Evolutionary conservation across 1,140 invertebrate species (phyloP).

Genomic region (Chlorops oryzae): DNA sequence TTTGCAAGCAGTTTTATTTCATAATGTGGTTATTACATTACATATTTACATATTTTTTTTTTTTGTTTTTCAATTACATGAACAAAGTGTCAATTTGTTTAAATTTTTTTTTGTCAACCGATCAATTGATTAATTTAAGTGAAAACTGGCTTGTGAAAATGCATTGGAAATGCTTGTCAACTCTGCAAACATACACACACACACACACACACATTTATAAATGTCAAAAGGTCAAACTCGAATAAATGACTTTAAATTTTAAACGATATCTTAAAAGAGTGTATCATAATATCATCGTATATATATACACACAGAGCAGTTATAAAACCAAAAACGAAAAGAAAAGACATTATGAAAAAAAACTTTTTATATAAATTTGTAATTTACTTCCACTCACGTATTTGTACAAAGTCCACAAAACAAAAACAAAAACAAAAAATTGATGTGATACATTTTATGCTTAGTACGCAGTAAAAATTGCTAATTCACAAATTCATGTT

Average conservation of each 20-base stretch:
- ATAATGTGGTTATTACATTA: background rate
- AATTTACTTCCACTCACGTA: background rate
- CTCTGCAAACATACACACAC: background rate
- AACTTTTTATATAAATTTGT: background rate
- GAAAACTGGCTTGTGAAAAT: background rate
- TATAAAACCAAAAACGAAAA: background rate
- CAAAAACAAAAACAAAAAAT: conserved; percentile 5
- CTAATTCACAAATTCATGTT: too few species aligned
- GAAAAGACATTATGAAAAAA: background rate
- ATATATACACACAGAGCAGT: background rate
- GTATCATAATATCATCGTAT: background rate
- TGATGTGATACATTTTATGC: background rate
- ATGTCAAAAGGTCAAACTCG: background rate
- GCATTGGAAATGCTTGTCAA: background rate
- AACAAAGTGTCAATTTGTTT: background rate
- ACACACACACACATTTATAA: background rate
- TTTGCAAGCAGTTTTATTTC: background rate
- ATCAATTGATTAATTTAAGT: background rate
- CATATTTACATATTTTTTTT: background rate
- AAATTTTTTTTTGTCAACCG: background rate
- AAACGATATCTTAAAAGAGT: background rate
- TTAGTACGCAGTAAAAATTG: too few species aligned
- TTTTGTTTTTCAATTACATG: background rate
- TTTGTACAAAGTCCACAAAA: background rate
- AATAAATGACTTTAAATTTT: conserved; percentile 9